Evolutionary conservation across 2,113 vertebrate genomes (phyloP), one percentile per base, ranked within the genome.

Genomic region (Dinomys branickii): DNA sequence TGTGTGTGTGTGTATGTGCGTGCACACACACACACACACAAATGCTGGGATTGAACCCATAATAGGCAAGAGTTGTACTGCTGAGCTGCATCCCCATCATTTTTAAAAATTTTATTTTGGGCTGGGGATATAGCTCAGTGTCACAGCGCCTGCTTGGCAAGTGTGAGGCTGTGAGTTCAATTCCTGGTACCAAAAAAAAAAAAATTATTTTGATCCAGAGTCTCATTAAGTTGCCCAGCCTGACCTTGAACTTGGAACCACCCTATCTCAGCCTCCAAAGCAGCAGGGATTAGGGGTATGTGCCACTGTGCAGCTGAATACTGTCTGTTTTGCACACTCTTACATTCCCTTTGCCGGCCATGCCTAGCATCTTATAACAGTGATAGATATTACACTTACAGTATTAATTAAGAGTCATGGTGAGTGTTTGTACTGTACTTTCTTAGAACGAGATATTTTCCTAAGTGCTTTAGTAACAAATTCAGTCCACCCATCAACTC

Each of bases 1-100:
- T 3, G 7, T 4, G n/a, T 7, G 10, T 3, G 2, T 59, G 58
- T 5, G 3, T 2, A 26, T 8, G 7, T 10, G 22, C 59, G 26
- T 26, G 59, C 20, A 20, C 26, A 20, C 59, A 26, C 59, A 63
- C 3, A 17, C 7, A 35, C 19, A 24, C 12, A 11, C 47, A n/a
- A n/a, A n/a, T 80, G 47, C n/a, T n/a, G 30, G 77, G 47, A 52
- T 5, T 35, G 47, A 78, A 80, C 9, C 8, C 16, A 52, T 20
- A 33, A 28, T 20, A 52, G 30, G 47, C 30, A 20, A 33, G 16
- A 52, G 77, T 4, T 50, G 26, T 26, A 44, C 14, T 14, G 50
- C 44, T 78, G 75, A 52, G 14, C 17, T 80, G 52, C 30, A 52
- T 52, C 17, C 30, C 30, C 47, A 80, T 47, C 10, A 33, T 33